These are phyloP conservation scores for Ageneiosus marmoratus DNA, from an alignment of 2,113 vertebrate species.

Conservation along the genomic window DNA sequence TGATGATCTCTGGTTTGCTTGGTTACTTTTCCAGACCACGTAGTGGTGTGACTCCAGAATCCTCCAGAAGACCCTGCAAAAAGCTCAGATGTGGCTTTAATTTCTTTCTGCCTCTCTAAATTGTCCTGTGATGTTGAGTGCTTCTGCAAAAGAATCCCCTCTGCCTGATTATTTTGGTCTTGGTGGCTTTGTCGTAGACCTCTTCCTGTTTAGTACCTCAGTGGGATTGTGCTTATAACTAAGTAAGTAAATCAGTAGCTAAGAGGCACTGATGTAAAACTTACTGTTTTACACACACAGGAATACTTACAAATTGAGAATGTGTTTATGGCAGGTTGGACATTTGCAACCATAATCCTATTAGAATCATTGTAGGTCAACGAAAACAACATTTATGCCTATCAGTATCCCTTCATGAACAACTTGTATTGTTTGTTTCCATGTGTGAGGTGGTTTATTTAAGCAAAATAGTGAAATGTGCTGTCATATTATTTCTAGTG, in stretches of 20 bases:
- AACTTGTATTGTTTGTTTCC: neutral
- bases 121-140: constrained; percentile 42
- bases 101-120: constrained; percentile 45
- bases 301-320: neutral
- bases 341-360: neutral
- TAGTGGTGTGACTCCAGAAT: constrained; percentile 31
- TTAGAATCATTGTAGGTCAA: neutral
- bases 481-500: neutral
- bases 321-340: neutral
- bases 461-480: neutral
- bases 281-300: neutral
- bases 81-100: constrained; percentile 48
- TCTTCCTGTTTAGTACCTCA: neutral
- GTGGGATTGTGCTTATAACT: neutral
- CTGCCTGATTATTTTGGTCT: constrained; percentile 39
- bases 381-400: neutral
- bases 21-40: constrained; percentile 52
- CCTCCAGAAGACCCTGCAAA: constrained; percentile 41
- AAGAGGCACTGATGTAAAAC: neutral
- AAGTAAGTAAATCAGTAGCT: neutral
- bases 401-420: neutral
- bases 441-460: neutral
- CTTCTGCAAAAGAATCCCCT: constrained; percentile 33
- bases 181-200: constrained; percentile 3
- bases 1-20: constrained; percentile 36